Conservation (phyloP, 2,113 vertebrate genomes). For the Speoplatyrhinus poulsoni region DNA sequence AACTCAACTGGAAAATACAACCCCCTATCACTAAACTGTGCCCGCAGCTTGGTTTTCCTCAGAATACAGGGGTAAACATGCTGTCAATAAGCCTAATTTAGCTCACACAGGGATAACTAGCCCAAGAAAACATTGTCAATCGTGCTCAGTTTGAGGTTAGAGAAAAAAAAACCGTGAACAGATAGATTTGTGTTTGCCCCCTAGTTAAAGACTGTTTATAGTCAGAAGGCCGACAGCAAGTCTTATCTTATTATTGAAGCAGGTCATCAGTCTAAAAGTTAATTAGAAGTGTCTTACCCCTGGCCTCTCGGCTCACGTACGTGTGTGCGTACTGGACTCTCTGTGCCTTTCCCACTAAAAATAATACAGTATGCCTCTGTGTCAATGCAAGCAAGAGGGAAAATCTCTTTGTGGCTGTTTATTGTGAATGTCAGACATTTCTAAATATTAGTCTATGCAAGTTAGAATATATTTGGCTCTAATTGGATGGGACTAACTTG, state of each 20-base stretch:
- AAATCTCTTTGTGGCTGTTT: constrained; percentile 5
- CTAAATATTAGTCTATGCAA: constrained; percentile 40
- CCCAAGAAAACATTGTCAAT: constrained; percentile 42
- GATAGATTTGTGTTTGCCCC: constrained; percentile 60
- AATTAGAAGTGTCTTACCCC: constrained; percentile 50
- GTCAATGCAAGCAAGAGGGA: neutral
- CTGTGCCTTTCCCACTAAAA: no score
- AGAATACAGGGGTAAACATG: constrained; percentile 29
- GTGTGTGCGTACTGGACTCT: neutral
- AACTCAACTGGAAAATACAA: constrained; percentile 27
- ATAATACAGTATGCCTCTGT: no score
- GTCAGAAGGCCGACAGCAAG: constrained; percentile 31
- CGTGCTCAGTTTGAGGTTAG: constrained; percentile 49
- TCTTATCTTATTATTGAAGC: constrained; percentile 54
- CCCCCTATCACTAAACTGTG: constrained; percentile 24
- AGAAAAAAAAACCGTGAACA: constrained; percentile 22
- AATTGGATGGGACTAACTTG: constrained; percentile 20
- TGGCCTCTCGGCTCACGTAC: constrained; percentile 3
- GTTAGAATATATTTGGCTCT: constrained; percentile 32
- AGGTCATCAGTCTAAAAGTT: constrained; percentile 47
- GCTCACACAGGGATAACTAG: constrained; percentile 43
- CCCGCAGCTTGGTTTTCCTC: constrained; percentile 24
- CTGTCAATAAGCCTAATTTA: constrained; percentile 58
- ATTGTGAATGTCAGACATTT: constrained; percentile 17
- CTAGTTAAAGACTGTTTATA: constrained; percentile 41